phyloP scores from a whole-genome alignment of 2,113 vertebrate genomes.

The Fulica atra region DNA sequence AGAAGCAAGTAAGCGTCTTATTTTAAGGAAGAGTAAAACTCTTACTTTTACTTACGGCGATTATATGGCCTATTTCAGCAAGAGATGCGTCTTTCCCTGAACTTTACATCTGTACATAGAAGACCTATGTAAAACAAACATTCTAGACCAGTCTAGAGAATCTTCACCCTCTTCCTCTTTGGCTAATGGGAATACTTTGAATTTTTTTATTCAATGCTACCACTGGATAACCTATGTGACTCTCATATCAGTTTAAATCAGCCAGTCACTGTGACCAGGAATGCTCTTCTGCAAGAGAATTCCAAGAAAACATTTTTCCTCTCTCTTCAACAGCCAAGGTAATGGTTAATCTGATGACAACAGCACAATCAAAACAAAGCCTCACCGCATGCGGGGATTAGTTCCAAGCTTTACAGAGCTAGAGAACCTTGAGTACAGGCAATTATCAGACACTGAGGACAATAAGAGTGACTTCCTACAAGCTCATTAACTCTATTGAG shows the following conservation, averaged over 20 bases:
- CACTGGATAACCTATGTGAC: not conserved
- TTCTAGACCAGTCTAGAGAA: not conserved
- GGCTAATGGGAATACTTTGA: not conserved
- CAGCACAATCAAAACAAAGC: slow-evolving; percentile 6
- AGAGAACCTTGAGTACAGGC: slow-evolving; percentile 1
- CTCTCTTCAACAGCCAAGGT: not conserved
- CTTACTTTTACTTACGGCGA: not conserved
- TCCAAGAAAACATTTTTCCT: not conserved
- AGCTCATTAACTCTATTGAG: slow-evolving; percentile 32
- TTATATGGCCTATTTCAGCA: not conserved
- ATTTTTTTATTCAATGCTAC: not conserved
- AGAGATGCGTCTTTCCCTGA: not conserved
- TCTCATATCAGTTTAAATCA: not conserved
- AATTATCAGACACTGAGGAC: slow-evolving; percentile 6
- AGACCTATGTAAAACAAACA: not conserved
- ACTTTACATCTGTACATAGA: not conserved
- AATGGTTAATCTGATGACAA: not conserved
- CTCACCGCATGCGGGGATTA: slow-evolving; percentile 8
- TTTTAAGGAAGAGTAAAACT: not conserved
- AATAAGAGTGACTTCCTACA: not conserved
- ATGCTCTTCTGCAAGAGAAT: not conserved
- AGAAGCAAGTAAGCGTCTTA: not conserved
- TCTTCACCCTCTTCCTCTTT: not conserved
- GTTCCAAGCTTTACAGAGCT: not conserved
- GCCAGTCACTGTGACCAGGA: not conserved